A percentile compares a stretch with the other conserved stretches of the same genome.
Evolutionary conservation across 2,888 invertebrate species (phyloP).

Genomic region (Isoperla grammatica): DNA sequence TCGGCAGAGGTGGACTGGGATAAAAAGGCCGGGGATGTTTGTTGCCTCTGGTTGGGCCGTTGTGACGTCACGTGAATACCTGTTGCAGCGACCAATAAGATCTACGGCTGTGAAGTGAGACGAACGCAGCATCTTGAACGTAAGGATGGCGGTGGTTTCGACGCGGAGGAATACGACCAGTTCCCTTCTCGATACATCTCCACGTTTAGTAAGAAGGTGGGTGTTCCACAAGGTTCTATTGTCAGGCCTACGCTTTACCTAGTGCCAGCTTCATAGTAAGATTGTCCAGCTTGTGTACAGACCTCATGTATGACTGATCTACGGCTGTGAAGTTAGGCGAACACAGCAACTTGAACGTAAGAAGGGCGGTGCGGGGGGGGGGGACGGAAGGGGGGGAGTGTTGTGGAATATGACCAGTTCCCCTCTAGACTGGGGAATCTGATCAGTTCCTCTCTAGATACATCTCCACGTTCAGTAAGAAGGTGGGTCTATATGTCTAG

Average conservation of each 20-base stretch:
- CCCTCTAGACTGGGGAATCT: conserved; percentile 87
- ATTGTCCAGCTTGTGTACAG: too few species aligned
- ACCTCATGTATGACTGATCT: too few species aligned
- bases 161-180: conserved; percentile 84
- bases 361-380: conserved; percentile 87
- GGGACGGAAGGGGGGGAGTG: conserved; percentile 88
- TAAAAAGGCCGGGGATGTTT: too few species aligned
- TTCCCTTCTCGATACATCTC: conserved; percentile 93
- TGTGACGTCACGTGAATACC: too few species aligned
- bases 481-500: conserved; percentile 56
- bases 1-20: too few species aligned
- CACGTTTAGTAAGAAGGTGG: conserved; percentile 85
- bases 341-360: conserved; percentile 90
- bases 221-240: background rate
- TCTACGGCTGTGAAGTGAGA: conserved; percentile 94
- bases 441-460: conserved; percentile 90
- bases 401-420: conserved; percentile 83
- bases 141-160: conserved; percentile 88
- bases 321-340: conserved; percentile 92
- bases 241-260: background rate
- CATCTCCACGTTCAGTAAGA: conserved; percentile 91
- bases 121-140: conserved; percentile 89
- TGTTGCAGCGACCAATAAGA: conserved; percentile 79
- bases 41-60: too few species aligned
- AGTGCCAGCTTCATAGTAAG: background rate